Conservation (phyloP, 2,113 vertebrate genomes). For the Prunella himalayana region DNA sequence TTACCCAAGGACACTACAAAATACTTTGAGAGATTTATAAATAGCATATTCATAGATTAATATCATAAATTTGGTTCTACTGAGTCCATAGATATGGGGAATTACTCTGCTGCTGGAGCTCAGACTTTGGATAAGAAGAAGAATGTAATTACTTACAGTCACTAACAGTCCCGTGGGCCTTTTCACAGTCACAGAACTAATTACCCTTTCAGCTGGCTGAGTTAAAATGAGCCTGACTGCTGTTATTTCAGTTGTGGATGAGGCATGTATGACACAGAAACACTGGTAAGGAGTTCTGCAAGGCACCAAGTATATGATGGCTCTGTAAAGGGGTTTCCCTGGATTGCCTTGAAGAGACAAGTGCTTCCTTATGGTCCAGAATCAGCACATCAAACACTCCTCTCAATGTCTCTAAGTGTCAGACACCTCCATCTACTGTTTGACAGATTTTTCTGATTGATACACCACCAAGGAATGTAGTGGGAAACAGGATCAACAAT, state of each 20-base stretch:
- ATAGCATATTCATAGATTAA: background rate
- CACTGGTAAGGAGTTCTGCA: background rate
- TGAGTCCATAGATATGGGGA: background rate
- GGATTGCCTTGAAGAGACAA: background rate
- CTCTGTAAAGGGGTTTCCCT: background rate
- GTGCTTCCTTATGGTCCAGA: background rate
- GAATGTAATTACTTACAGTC: conserved; percentile 53
- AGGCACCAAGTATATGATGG: background rate
- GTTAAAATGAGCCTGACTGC: background rate
- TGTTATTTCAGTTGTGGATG: background rate
- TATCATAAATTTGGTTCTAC: background rate
- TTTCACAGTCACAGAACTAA: conserved; percentile 52
- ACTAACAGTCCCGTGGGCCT: background rate
- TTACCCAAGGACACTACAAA: background rate
- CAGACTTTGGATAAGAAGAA: conserved; percentile 38
- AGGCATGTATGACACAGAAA: background rate
- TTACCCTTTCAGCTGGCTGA: conserved; percentile 45
- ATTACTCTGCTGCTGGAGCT: conserved; percentile 15
- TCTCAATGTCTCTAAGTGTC: background rate
- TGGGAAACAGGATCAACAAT: background rate
- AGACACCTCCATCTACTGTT: background rate
- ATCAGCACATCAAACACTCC: background rate
- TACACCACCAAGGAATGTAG: background rate
- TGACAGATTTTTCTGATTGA: background rate
- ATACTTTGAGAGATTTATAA: background rate